A percentile compares a stretch with the other conserved stretches of the same genome.
phyloP scores from a whole-genome alignment of 2,797 vertebrate genomes.

The Darevskia mixta region DNA sequence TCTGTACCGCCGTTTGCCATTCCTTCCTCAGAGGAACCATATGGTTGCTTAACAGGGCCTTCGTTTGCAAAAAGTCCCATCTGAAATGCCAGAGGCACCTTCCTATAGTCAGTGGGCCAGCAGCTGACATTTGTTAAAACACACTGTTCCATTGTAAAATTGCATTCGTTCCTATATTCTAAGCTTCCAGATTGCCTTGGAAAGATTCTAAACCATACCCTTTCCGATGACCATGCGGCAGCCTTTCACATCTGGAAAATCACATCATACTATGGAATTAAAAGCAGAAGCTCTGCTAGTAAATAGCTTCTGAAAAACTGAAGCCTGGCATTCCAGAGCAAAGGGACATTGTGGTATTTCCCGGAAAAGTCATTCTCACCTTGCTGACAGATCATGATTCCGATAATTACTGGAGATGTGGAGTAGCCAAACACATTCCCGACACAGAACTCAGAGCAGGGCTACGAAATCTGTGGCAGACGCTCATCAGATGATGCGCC shows the following conservation, averaged over 20 bases:
- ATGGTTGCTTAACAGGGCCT: neutral
- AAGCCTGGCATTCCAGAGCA: conserved; percentile 62
- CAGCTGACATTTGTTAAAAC: neutral
- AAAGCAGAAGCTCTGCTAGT: conserved; percentile 62
- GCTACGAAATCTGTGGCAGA: conserved; percentile 45
- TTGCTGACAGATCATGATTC: conserved; percentile 62
- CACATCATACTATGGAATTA: conserved; percentile 62
- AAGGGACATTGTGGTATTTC: conserved; percentile 65
- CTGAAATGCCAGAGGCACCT: neutral
- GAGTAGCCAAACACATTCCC: conserved; percentile 38
- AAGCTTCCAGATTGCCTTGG: neutral
- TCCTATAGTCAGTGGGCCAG: no score
- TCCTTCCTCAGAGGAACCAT: neutral
- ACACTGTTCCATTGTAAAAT: neutral
- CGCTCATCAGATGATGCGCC: neutral
- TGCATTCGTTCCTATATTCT: neutral
- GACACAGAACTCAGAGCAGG: conserved; percentile 38
- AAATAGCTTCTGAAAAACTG: conserved; percentile 51
- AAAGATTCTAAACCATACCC: neutral
- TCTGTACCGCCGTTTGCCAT: neutral
- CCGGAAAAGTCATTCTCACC: conserved; percentile 67
- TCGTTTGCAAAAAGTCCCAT: neutral
- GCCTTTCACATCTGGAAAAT: conserved; percentile 49
- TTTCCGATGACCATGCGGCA: conserved; percentile 27
- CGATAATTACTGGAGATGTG: conserved; percentile 58